These are phyloP conservation scores for Periophthalmus magnuspinnatus DNA, from an alignment of 2,797 vertebrate species.

Conservation along the genomic window DNA sequence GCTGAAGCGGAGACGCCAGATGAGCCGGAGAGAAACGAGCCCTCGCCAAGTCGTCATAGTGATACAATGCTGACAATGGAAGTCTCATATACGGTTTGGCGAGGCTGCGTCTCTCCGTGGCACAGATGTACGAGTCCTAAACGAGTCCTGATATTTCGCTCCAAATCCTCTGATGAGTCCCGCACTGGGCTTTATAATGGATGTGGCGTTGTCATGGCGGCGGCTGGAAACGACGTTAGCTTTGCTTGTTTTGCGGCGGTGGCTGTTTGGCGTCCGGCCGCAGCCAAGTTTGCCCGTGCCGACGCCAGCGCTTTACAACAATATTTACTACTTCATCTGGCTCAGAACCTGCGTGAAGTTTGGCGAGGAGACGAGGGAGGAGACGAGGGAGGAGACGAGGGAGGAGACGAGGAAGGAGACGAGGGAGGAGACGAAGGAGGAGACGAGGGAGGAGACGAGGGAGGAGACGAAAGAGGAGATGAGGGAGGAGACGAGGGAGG, in stretches of 20 bases:
- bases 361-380: slow-evolving; percentile 52
- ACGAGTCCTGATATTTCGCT: slow-evolving; percentile 17
- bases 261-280: slow-evolving; percentile 7
- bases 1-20: not conserved
- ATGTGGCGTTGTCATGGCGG: slow-evolving; percentile 4
- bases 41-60: not conserved
- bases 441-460: no score
- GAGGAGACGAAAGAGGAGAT: no score
- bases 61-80: slow-evolving; percentile 7
- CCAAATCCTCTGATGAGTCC: slow-evolving; percentile 14
- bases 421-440: no score
- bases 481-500: no score
- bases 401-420: no score
- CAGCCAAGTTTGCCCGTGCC: slow-evolving; percentile 15
- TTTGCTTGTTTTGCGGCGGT: slow-evolving; percentile 8
- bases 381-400: no score
- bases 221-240: slow-evolving; percentile 14
- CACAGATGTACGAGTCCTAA: slow-evolving; percentile 1
- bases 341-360: slow-evolving; percentile 36
- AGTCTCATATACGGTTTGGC: slow-evolving; percentile 5
- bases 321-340: slow-evolving; percentile 40
- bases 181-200: slow-evolving; percentile 1
- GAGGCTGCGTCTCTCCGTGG: not conserved
- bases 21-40: not conserved
- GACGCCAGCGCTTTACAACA: slow-evolving; percentile 22